These are phyloP conservation scores for Aleadryas rufinucha DNA, from an alignment of 2,113 vertebrate genomes.

Conservation along the genomic window DNA sequence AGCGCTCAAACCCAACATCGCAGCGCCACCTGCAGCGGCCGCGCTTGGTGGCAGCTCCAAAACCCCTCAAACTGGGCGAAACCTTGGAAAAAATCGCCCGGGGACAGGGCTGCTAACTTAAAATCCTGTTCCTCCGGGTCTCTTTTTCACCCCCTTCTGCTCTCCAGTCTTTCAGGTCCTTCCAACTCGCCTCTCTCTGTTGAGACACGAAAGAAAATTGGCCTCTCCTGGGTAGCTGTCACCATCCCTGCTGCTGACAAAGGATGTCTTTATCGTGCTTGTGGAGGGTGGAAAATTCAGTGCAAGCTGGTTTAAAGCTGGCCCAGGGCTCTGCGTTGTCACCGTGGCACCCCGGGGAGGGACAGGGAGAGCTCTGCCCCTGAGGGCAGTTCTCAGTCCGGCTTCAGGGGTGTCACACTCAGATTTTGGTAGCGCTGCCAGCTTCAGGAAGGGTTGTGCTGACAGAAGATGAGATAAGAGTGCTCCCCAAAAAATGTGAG, in stretches of 20 bases:
- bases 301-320: background rate
- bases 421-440: background rate
- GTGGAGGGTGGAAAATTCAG: background rate
- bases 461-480: background rate
- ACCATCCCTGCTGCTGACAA: background rate
- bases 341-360: background rate
- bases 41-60: conserved; percentile 37
- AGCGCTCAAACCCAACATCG: conserved; percentile 73
- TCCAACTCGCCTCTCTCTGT: background rate
- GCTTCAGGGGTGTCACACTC: fast-evolving
- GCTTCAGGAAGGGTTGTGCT: background rate
- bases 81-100: fast-evolving
- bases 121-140: background rate
- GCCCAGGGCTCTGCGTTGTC: background rate
- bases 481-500: background rate
- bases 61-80: background rate
- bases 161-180: no score
- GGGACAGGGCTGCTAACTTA: background rate
- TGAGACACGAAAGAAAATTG: background rate
- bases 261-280: background rate
- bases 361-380: background rate
- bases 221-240: background rate
- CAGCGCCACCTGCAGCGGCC: conserved; percentile 78
- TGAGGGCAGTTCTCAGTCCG: fast-evolving
- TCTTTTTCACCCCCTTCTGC: background rate